phyloP scores from a whole-genome alignment of 2,113 vertebrate genomes.

The Leuciscus idus region DNA sequence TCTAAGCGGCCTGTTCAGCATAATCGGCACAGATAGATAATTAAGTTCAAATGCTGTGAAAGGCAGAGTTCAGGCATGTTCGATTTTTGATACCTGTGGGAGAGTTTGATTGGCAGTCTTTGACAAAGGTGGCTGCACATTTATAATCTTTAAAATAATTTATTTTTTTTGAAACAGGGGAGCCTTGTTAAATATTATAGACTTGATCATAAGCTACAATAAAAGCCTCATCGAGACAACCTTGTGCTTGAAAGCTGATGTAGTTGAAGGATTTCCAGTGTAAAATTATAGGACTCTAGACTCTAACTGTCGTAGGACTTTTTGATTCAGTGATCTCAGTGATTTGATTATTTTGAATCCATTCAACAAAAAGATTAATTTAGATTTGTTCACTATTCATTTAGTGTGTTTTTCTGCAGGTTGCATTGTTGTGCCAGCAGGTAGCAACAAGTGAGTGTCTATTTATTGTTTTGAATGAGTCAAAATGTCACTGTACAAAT shows the following conservation, averaged over 20 bases:
- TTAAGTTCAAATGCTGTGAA: slow-evolving; percentile 15
- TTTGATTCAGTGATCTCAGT: no score
- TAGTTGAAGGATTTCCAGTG: background rate
- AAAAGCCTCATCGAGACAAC: background rate
- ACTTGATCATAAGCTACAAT: background rate
- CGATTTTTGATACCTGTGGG: background rate
- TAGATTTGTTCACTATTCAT: no score
- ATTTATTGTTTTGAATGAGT: no score
- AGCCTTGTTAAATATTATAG: background rate
- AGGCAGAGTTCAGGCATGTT: background rate
- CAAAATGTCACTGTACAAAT: no score
- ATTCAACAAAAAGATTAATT: no score
- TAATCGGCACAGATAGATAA: background rate
- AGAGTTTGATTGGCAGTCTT: slow-evolving; percentile 20
- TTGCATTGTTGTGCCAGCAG: no score
- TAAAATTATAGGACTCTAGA: background rate
- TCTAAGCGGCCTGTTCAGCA: background rate
- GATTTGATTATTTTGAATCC: no score
- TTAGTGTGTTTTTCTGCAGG: no score
- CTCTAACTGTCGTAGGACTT: no score
- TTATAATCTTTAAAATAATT: background rate
- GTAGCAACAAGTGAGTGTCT: no score
- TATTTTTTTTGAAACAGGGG: background rate
- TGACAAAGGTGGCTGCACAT: background rate
- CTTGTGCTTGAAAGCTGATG: background rate